Percentiles rank a stretch among this genome's conserved stretches.
Conservation (phyloP, 2,888 invertebrate species). For the Erynnis tages region DNA sequence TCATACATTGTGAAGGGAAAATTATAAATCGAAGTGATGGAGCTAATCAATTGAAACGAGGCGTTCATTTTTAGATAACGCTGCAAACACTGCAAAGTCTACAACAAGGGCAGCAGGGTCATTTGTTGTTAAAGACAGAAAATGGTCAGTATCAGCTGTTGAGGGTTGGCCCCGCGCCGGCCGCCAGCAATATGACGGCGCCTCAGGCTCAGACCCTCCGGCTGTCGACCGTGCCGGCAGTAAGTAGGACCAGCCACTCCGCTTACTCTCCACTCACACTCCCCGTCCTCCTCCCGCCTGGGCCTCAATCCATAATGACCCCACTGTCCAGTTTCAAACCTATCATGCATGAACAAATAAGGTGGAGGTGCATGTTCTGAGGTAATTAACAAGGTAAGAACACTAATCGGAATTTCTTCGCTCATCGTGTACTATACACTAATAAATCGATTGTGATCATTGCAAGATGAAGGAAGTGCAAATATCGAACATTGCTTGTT, state of each 20-base stretch:
- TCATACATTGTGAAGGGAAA: background rate
- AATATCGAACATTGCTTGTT: background rate
- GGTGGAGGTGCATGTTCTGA: slow-evolving; percentile 68
- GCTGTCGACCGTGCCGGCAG: slow-evolving; percentile 92
- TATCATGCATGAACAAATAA: slow-evolving; percentile 62
- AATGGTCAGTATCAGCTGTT: slow-evolving; percentile 97
- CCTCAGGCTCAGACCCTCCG: slow-evolving; percentile 88
- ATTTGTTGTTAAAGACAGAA: slow-evolving; percentile 96
- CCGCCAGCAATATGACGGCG: slow-evolving; percentile 79
- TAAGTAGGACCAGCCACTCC: slow-evolving; percentile 85
- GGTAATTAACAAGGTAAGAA: slow-evolving; percentile 67
- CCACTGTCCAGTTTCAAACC: slow-evolving; percentile 51
- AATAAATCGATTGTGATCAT: too few species aligned
- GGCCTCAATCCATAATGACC: slow-evolving; percentile 3
- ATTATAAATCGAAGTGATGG: slow-evolving; percentile 5
- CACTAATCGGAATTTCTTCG: slow-evolving; percentile 38
- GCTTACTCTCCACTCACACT: slow-evolving; percentile 40
- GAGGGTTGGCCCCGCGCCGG: slow-evolving; percentile 88
- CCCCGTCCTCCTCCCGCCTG: slow-evolving; percentile 28
- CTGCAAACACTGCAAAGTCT: slow-evolving; percentile 93
- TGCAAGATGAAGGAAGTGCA: too few species aligned
- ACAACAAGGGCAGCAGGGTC: slow-evolving; percentile 93
- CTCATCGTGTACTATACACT: slow-evolving; percentile 3
- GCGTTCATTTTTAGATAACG: slow-evolving; percentile 88
- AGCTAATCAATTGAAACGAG: slow-evolving; percentile 54